phyloP scores from a whole-genome alignment of 2,113 vertebrate species.

The Channa maculata region DNA sequence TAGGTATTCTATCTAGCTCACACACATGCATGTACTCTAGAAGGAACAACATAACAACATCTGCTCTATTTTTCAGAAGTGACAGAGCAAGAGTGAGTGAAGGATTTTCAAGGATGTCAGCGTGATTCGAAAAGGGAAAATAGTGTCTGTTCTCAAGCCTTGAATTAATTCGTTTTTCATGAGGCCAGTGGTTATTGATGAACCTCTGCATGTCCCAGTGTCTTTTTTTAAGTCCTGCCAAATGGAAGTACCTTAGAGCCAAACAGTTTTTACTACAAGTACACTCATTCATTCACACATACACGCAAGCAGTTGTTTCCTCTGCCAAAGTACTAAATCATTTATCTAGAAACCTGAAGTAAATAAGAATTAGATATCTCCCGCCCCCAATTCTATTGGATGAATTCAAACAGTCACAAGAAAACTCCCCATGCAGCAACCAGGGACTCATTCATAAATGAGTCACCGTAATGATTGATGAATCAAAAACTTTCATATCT shows the following conservation, averaged over 20 bases:
- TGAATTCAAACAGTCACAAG: constrained; percentile 37
- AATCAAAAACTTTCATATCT: too few relatives aligned
- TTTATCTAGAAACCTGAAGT: constrained; percentile 35
- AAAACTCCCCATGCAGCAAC: constrained; percentile 4
- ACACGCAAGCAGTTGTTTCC: constrained; percentile 11
- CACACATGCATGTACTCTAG: background rate
- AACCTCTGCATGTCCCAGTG: constrained; percentile 36
- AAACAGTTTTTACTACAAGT: constrained; percentile 33
- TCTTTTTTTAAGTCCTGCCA: constrained; percentile 48
- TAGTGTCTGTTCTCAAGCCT: constrained; percentile 44
- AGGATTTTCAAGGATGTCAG: constrained; percentile 47
- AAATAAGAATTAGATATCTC: constrained; percentile 22
- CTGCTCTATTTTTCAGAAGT: constrained; percentile 21
- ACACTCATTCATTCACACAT: background rate
- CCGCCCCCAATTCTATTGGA: background rate
- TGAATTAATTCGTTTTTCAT: constrained; percentile 63
- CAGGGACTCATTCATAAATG: background rate
- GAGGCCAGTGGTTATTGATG: constrained; percentile 59
- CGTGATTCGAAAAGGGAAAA: constrained; percentile 33
- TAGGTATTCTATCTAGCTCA: background rate
- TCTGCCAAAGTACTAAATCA: constrained; percentile 41
- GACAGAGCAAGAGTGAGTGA: constrained; percentile 10
- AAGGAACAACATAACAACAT: constrained; percentile 6
- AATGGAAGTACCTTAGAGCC: constrained; percentile 37
- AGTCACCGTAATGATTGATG: too few relatives aligned